Percentiles rank a stretch among this genome's conserved stretches.
phyloP scores from a whole-genome alignment of 2,888 invertebrate species.

The Venusia cambrica region DNA sequence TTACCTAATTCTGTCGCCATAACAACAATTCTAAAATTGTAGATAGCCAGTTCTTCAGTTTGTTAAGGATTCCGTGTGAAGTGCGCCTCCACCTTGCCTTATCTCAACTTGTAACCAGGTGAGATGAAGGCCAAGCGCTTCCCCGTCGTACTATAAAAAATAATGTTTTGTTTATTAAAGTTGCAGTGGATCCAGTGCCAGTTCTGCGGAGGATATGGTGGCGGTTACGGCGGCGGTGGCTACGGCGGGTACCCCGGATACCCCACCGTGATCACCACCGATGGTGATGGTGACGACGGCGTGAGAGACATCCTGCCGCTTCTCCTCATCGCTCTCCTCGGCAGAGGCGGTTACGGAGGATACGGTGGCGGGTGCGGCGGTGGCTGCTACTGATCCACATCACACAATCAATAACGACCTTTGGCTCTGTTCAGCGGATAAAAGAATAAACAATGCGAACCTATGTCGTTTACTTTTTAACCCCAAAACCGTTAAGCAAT shows the following conservation, averaged over 20 bases:
- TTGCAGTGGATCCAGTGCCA: conserved; percentile 23
- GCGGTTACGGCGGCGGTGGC: conserved; percentile 16
- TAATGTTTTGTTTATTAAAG: conserved; percentile 14
- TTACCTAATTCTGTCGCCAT: too few species aligned
- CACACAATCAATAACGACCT: too few species aligned
- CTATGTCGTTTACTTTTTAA: too few species aligned
- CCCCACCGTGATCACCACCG: conserved; percentile 20
- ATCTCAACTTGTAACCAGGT: not conserved
- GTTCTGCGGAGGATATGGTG: conserved; percentile 17
- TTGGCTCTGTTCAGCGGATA: too few species aligned
- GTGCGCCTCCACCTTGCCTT: too few species aligned
- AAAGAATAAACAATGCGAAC: too few species aligned
- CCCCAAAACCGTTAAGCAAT: too few species aligned
- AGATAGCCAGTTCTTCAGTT: too few species aligned
- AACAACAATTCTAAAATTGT: too few species aligned
- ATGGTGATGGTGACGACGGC: conserved; percentile 13
- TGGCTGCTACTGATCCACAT: conserved; percentile 20
- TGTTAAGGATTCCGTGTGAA: too few species aligned
- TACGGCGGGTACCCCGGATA: conserved; percentile 25
- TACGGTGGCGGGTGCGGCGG: conserved; percentile 18
- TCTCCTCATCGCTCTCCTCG: conserved; percentile 23
- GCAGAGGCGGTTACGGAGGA: too few species aligned
- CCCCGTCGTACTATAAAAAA: not conserved
- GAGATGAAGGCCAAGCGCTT: not conserved
- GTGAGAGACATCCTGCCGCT: conserved; percentile 22